Conservation (phyloP, 1,140 invertebrate species). For the Diuraphis noxia region DNA sequence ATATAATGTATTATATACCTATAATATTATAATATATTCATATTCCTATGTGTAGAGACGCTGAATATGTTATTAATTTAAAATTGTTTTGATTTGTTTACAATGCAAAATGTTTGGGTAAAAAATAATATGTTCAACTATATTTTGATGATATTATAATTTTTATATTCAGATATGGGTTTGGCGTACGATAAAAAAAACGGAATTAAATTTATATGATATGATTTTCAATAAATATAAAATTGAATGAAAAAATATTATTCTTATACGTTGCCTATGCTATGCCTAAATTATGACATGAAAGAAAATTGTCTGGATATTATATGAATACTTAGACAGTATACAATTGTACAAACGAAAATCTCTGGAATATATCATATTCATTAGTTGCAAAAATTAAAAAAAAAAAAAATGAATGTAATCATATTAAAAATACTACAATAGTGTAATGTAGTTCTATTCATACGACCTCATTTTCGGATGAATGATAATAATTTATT, state of each 20-base stretch:
- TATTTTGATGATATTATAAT: too few relatives aligned
- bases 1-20: neutral
- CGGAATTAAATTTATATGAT: too few relatives aligned
- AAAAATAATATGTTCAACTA: too few relatives aligned
- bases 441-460: neutral
- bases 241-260: too few relatives aligned
- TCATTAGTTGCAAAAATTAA: neutral
- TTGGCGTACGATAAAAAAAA: too few relatives aligned
- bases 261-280: too few relatives aligned
- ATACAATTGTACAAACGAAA: neutral
- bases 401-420: slow-evolving; percentile 1
- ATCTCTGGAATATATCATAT: neutral
- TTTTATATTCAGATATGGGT: too few relatives aligned
- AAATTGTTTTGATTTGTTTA: neutral
- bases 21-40: too few relatives aligned
- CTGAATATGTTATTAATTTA: neutral
- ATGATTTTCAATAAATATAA: too few relatives aligned
- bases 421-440: neutral
- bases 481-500: neutral
- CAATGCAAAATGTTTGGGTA: neutral
- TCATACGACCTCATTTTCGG: neutral
- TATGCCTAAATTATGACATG: too few relatives aligned
- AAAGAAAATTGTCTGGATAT: neutral
- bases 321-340: neutral
- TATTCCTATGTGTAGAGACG: neutral